Percentiles rank a stretch among this genome's conserved stretches.
Evolutionary conservation across 2,113 vertebrate genomes (phyloP).

Genomic region (Malaclemys terrapin): DNA sequence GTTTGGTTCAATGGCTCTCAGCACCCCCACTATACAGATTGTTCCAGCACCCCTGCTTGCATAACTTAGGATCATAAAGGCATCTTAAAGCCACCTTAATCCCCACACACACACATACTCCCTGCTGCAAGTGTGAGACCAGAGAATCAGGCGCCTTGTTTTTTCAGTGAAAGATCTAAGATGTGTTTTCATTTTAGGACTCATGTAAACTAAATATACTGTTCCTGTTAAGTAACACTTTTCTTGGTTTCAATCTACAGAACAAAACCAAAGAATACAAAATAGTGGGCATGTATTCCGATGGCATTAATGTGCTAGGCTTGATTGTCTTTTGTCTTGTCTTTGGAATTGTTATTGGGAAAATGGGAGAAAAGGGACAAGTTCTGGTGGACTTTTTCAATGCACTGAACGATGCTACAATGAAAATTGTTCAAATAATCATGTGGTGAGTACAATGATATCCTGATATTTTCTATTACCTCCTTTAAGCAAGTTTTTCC

Average conservation of each 20-base stretch:
- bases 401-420: slow-evolving; percentile 96
- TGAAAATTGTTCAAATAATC: slow-evolving; percentile 96
- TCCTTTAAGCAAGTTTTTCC: background rate
- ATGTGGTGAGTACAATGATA: slow-evolving; percentile 90
- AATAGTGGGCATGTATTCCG: slow-evolving; percentile 87
- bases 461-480: background rate
- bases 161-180: background rate
- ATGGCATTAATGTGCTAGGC: slow-evolving; percentile 95
- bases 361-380: slow-evolving; percentile 96
- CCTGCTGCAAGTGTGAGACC: background rate
- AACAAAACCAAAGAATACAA: slow-evolving; percentile 92
- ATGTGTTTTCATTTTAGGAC: background rate
- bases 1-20: no score
- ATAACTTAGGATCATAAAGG: background rate
- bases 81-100: background rate
- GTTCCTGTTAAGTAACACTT: slow-evolving; percentile 14
- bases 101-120: background rate
- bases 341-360: slow-evolving; percentile 95
- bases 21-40: no score
- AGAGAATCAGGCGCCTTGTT: background rate
- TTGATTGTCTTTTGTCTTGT: slow-evolving; percentile 96
- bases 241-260: slow-evolving; percentile 78
- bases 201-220: slow-evolving; percentile 9
- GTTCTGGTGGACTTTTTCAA: slow-evolving; percentile 96
- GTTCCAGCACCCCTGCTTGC: background rate